Conservation (phyloP, 1,140 invertebrate species). For the Drosophila mauritiana region DNA sequence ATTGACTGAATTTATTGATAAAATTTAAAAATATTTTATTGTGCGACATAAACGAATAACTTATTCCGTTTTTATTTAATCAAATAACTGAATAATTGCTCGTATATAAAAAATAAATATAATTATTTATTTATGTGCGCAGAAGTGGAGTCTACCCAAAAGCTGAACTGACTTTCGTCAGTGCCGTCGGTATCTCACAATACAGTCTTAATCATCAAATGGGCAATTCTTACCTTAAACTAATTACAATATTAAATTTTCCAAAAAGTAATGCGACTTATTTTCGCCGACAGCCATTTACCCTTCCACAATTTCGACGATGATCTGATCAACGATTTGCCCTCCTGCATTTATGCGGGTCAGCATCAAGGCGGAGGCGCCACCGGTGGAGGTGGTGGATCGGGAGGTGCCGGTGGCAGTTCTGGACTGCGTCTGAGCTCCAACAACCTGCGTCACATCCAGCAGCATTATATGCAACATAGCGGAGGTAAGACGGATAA, state of each 20-base stretch:
- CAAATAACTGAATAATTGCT: no score
- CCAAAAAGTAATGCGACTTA: no score
- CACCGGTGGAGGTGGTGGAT: constrained; percentile 24
- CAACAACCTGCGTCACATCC: constrained; percentile 79
- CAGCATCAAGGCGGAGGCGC: constrained; percentile 54
- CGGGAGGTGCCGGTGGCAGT: constrained; percentile 24
- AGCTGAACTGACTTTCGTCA: background rate
- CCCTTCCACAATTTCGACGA: constrained; percentile 84
- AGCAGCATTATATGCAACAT: constrained; percentile 83
- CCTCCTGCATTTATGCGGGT: constrained; percentile 83
- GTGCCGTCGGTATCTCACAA: constrained; percentile 25
- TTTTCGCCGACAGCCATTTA: constrained; percentile 52
- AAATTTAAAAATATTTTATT: background rate
- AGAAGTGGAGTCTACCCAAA: background rate
- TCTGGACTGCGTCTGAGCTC: constrained; percentile 64
- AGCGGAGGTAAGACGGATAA: constrained; percentile 40
- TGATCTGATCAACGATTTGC: constrained; percentile 81
- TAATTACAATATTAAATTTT: no score
- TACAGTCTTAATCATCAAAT: background rate
- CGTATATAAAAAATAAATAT: background rate
- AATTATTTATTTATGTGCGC: no score
- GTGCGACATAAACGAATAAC: no score
- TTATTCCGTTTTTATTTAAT: no score
- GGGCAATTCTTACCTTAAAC: no score
- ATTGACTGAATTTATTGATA: background rate